Percentiles rank a stretch among this genome's conserved stretches.
Conservation (phyloP, 2,888 invertebrate species). For the Diplazon laetatorius region DNA sequence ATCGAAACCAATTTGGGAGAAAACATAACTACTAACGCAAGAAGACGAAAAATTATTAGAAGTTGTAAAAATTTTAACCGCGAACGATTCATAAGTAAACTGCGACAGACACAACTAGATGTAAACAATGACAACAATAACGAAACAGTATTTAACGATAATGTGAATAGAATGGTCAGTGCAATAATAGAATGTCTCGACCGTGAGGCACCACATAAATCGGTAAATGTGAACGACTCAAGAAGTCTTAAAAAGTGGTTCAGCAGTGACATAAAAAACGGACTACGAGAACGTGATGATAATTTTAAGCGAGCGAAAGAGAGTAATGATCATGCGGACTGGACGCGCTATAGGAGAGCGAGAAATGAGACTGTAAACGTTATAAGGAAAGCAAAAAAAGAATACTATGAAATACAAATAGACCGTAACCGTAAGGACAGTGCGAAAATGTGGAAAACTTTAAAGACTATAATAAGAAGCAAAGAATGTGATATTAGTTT, state of each 20-base stretch:
- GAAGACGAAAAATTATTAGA: background rate
- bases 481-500: background rate
- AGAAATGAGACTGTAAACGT: constrained; percentile 19
- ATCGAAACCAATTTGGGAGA: background rate
- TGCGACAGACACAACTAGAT: background rate
- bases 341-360: background rate
- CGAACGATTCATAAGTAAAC: background rate
- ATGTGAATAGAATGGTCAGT: background rate
- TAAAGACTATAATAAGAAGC: constrained; percentile 37
- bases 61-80: constrained; percentile 14
- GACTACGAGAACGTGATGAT: constrained; percentile 11
- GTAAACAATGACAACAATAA: background rate
- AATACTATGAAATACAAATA: constrained; percentile 22
- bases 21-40: background rate
- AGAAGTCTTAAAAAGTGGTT: constrained; percentile 32
- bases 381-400: constrained; percentile 17
- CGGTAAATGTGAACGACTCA: background rate
- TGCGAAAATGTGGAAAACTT: constrained; percentile 26
- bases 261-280: constrained; percentile 8
- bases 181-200: constrained; percentile 5
- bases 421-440: constrained; percentile 24
- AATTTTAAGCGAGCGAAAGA: background rate
- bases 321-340: background rate
- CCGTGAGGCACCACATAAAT: constrained; percentile 9
- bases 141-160: constrained; percentile 6